Evolutionary conservation across 2,113 vertebrate species (phyloP), one percentile per base, ranked within the genome.

Genomic region (Physeter macrocephalus): DNA sequence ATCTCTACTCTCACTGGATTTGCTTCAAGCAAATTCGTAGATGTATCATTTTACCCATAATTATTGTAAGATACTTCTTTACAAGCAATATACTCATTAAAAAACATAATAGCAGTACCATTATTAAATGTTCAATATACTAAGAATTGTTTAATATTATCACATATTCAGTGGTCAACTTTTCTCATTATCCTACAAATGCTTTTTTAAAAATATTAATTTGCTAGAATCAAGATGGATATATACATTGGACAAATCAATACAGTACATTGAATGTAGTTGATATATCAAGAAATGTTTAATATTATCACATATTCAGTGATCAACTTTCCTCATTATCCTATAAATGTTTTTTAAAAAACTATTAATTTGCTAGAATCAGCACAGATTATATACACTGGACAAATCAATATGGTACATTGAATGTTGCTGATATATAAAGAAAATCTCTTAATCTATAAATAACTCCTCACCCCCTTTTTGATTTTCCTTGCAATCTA

Each of bases 391-490:
- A 2, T 41, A 81, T 34, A 66, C 15, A 29, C 4, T 95, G 1
- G 17, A n/a, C 31, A 78, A 61, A 84, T 57, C 17, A 67, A 31
- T 85, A 57, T 21, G 23, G 29, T 20, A 77, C 9, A 21, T 27
- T 85, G 4, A 18, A 29, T 57, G 85, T 88, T 72, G 5, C 80
- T 67, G 8, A 25, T 89, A 25, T 52, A 59, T 39, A 18, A 74
- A 3, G 46, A 83, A 77, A 59, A 20, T 80, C 34, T 85, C 39
- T 94, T 41, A 80, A 52, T 67, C 3, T 74, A 17, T 27, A 39
- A 36, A 3, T 14, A 72, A 6, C 5, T 80, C 8, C 9, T 34
- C 3, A 39, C 10, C 0, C 1, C 0, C 3, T 46, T 61, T 43
- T 43, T 59, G 39, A 2, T 39, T 85, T 81, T 36, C 29, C 25